phyloP scores from a whole-genome alignment of 2,888 invertebrate species.

The Drosophila suboccidentalis region DNA sequence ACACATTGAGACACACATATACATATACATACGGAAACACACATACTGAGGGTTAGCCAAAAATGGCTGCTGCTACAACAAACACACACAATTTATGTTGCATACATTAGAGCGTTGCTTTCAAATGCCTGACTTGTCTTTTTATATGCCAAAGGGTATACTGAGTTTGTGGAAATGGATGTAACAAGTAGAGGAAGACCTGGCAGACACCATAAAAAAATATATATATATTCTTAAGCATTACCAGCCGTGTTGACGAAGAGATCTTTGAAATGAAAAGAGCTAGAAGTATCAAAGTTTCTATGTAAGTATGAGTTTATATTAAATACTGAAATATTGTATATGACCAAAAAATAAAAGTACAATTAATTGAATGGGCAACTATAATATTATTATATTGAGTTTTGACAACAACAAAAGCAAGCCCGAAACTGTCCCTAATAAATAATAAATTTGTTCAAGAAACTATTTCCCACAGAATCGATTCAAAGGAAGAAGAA shows the following conservation, averaged over 20 bases:
- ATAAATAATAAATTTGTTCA: too few species aligned
- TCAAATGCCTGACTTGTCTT: conserved; percentile 10
- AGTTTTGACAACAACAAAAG: too few species aligned
- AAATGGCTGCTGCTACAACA: conserved; percentile 58
- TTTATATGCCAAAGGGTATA: not conserved
- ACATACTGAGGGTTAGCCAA: conserved; percentile 47
- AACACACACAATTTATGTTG: conserved; percentile 71
- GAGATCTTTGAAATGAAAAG: not conserved
- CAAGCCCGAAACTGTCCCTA: too few species aligned
- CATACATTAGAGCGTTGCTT: conserved; percentile 66
- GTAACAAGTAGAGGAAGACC: not conserved
- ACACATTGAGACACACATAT: conserved; percentile 22
- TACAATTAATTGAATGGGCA: too few species aligned
- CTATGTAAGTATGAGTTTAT: too few species aligned
- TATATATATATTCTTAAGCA: not conserved
- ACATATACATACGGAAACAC: conserved; percentile 25
- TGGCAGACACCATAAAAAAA: too few species aligned
- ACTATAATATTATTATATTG: too few species aligned
- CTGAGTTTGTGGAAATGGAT: not conserved
- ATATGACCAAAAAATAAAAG: too few species aligned
- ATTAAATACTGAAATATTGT: too few species aligned
- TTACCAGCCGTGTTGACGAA: not conserved
- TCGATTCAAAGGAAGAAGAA: too few species aligned
- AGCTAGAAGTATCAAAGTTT: not conserved
- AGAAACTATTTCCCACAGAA: too few species aligned